Evolutionary conservation across 2,888 invertebrate genomes (phyloP), one percentile per base, ranked within the genome.

Genomic region (Eupeodes latifasciatus): DNA sequence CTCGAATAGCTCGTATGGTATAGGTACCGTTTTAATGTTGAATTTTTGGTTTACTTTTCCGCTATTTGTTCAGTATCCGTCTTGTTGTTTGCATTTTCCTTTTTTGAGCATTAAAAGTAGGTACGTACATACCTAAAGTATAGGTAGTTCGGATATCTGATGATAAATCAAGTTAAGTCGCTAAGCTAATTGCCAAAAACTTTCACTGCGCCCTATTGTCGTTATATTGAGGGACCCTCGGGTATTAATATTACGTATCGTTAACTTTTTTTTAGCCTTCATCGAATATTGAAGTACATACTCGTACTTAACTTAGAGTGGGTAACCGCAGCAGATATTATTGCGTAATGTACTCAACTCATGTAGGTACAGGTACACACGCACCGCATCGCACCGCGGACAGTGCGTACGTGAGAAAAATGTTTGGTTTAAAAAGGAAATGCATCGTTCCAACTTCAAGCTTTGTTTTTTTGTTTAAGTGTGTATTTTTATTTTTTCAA

Each of bases 171-270:
- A 72, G 80, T 80, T 74, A 14, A 44, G 75, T 76, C 47, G 62
- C 40, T 49, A 57, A 71, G 67, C 80, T 77, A 84, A 87, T 87
- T 87, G 80, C 61, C 55, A 76, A 71, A 66, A 87, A 87, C 87
- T 87, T 87, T 87, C 87, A 84, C 87, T 77, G 47, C 19, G 84
- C 80, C 87, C 76, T 80, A 59, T 72, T 72, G 72, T 59, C 72
- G 14, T 40, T 64, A 9, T 51, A 49, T 74, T 62, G 40, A 55
- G 57, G 66, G 44, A 40, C 75, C 82, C 69, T 69, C 19, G 47
- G 34, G 72, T 59, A 16, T 49, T 44, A 10, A 57, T 74, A 19
- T 69, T 71, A 71, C 71, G 69, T 79, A 49, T 72, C 51, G 53
- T 81, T 82, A 72, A 80, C 79, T 66, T 87, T 66, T 66, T 55